Percentiles rank a stretch among this genome's conserved stretches.
Conservation (phyloP, 64 coral and sea anemone species). For the Anthopleura sola region DNA sequence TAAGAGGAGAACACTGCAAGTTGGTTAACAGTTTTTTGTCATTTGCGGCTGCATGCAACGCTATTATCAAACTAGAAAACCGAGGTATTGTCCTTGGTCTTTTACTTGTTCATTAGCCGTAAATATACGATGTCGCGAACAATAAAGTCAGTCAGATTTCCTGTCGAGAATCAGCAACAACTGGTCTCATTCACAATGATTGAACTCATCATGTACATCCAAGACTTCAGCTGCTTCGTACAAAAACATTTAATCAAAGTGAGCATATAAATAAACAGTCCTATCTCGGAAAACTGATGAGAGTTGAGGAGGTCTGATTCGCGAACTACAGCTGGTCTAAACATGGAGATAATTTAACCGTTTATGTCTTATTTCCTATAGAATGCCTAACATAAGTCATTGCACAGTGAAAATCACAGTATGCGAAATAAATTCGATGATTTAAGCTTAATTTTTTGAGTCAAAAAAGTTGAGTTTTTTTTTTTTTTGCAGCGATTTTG, state of each 20-base stretch:
- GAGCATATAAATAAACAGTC: slow-evolving; percentile 11
- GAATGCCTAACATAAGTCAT: background rate
- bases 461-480: background rate
- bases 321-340: background rate
- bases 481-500: background rate
- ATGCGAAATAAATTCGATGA: background rate
- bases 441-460: background rate
- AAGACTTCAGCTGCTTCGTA: slow-evolving; percentile 18
- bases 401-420: background rate
- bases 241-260: slow-evolving; percentile 8
- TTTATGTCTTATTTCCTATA: background rate
- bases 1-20: background rate
- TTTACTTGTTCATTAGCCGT: slow-evolving; percentile 17
- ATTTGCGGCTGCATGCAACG: background rate
- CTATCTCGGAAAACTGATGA: slow-evolving; percentile 12
- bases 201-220: background rate
- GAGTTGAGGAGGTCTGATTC: slow-evolving; percentile 4
- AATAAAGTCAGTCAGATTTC: background rate
- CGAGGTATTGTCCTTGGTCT: background rate
- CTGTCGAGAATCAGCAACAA: slow-evolving; percentile 2
- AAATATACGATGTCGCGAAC: background rate
- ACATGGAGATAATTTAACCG: slow-evolving; percentile 6
- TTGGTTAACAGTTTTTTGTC: slow-evolving; percentile 18
- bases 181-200: slow-evolving; percentile 5
- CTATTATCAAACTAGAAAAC: background rate